Conservation (phyloP, 23 tunicate species). For the Styela clava region DNA sequence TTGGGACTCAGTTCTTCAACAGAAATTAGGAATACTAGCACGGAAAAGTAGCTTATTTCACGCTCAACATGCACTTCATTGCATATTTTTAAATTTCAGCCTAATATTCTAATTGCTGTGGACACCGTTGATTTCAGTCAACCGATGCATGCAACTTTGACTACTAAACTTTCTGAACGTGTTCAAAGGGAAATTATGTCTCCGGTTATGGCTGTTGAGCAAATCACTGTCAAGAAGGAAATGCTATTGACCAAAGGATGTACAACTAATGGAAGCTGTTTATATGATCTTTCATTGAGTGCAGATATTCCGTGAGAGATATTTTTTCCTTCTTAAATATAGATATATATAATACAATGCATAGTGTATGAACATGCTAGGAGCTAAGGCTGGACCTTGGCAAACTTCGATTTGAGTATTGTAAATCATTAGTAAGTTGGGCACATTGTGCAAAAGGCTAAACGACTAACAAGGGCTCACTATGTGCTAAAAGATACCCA, state of each 20-base stretch:
- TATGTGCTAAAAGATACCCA: too few species aligned
- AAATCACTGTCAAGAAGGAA: not conserved
- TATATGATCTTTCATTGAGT: not conserved
- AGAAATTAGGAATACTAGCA: too few species aligned
- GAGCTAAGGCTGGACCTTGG: too few species aligned
- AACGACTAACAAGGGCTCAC: too few species aligned
- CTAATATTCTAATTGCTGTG: not conserved
- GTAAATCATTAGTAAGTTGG: too few species aligned
- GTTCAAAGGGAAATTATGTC: not conserved
- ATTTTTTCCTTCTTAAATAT: not conserved
- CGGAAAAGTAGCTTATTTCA: too few species aligned
- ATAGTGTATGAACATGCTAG: too few species aligned
- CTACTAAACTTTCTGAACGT: not conserved
- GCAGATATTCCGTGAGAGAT: not conserved
- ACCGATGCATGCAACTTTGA: not conserved
- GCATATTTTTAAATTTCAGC: too few species aligned
- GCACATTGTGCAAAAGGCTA: too few species aligned
- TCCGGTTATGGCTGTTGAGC: not conserved
- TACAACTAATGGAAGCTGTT: not conserved
- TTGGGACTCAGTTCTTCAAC: too few species aligned
- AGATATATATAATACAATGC: not conserved
- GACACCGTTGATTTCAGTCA: slow-evolving; percentile 4
- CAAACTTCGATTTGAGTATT: too few species aligned
- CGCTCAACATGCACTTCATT: too few species aligned
- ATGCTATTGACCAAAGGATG: slow-evolving; percentile 21